phyloP scores from a whole-genome alignment of 2,797 vertebrate genomes.

The Poecilia picta region DNA sequence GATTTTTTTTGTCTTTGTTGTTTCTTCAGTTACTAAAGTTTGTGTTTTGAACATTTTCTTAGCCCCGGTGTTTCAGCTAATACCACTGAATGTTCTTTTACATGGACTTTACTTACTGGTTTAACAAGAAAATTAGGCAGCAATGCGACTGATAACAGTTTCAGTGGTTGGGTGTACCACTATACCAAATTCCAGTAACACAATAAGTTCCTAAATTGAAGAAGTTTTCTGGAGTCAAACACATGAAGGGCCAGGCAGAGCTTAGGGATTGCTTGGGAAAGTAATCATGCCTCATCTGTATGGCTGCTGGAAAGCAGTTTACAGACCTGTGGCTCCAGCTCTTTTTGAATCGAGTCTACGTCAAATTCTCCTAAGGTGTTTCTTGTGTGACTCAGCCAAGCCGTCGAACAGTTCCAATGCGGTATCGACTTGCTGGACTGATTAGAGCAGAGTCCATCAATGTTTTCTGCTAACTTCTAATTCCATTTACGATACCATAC shows the following conservation, averaged over 20 bases:
- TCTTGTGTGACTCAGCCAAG: slow-evolving; percentile 32
- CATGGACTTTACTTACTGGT: slow-evolving; percentile 34
- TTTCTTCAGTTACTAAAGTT: slow-evolving; percentile 22
- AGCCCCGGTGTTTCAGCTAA: slow-evolving; percentile 54
- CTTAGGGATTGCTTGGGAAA: slow-evolving; percentile 64
- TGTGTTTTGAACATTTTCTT: slow-evolving; percentile 24
- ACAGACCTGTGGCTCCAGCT: slow-evolving; percentile 28
- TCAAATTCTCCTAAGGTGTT: slow-evolving; percentile 42
- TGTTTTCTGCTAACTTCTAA: slow-evolving; percentile 32
- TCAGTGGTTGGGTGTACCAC: slow-evolving; percentile 46
- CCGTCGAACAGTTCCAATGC: slow-evolving; percentile 22
- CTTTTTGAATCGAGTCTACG: slow-evolving; percentile 42
- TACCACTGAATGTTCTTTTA: slow-evolving; percentile 27
- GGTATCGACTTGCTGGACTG: slow-evolving; percentile 35
- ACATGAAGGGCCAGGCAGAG: slow-evolving; percentile 51
- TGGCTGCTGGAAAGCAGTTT: slow-evolving; percentile 30
- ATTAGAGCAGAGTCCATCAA: slow-evolving; percentile 26
- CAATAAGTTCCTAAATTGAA: slow-evolving; percentile 46
- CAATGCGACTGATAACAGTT: slow-evolving; percentile 20
- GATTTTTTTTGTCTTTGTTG: slow-evolving; percentile 25
- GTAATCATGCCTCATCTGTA: slow-evolving; percentile 78
- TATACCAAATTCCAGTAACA: slow-evolving; percentile 62
- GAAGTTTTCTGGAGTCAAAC: slow-evolving; percentile 62
- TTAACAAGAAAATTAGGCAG: slow-evolving; percentile 15
- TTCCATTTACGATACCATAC: slow-evolving; percentile 34